Percentiles rank a stretch among this genome's conserved stretches.
phyloP scores from a whole-genome alignment of 2,888 invertebrate species.

The Tenthredo mesomela region DNA sequence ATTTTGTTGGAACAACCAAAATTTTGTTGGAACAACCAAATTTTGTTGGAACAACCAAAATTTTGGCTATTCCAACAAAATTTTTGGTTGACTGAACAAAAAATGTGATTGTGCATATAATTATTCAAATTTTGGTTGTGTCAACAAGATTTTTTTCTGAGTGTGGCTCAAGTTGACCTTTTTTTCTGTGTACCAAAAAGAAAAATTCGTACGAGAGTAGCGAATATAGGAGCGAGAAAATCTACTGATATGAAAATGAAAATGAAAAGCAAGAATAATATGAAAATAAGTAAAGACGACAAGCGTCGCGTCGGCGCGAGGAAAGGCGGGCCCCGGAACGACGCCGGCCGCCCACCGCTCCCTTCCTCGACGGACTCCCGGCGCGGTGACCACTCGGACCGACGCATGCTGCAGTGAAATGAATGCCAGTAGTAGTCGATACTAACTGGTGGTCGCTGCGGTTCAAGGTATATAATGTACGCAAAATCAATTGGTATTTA shows the following conservation, averaged over 20 bases:
- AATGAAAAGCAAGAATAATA: constrained; percentile 58
- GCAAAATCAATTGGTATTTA: not conserved
- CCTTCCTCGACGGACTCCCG: constrained; percentile 59
- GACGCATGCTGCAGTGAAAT: constrained; percentile 44
- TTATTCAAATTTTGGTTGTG: too few species aligned
- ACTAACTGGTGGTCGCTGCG: constrained; percentile 10
- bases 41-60: too few species aligned
- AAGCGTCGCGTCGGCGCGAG: constrained; percentile 54
- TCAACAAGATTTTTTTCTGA: too few species aligned
- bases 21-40: too few species aligned
- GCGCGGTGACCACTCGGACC: constrained; percentile 55
- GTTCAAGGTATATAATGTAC: not conserved
- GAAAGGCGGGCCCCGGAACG: constrained; percentile 71
- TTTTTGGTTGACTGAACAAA: too few species aligned
- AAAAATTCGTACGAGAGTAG: not conserved
- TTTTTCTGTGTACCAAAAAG: too few species aligned
- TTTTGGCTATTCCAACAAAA: too few species aligned
- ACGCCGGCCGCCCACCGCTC: constrained; percentile 73
- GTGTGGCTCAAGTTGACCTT: too few species aligned
- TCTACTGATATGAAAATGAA: constrained; percentile 57
- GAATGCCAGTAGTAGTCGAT: constrained; percentile 44
- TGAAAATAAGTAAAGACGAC: constrained; percentile 55
- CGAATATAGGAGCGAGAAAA: constrained; percentile 57
- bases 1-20: too few species aligned
- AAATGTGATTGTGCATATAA: too few species aligned